Base-by-base conservation (phyloP, 2,888 invertebrate species). In the Scrobipalpa costella region DNA sequence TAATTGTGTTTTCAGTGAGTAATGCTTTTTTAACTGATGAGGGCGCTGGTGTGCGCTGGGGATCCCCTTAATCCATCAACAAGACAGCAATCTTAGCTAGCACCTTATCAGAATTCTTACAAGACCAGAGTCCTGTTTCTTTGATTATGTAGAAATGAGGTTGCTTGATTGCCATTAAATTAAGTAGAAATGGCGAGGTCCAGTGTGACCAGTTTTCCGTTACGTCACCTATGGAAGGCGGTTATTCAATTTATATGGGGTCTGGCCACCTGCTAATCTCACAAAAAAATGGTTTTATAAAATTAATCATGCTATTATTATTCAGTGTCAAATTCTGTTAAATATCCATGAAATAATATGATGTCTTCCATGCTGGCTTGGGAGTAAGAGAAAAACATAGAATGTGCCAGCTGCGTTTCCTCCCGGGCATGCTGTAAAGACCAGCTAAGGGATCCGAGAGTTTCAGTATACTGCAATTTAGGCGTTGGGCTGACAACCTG, bases 131-230 rank as follows among this genome's bases (percentile, higher is more conserved):
- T 50, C 36, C 58, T 58, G 57, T 62, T 57, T 57, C 47, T 63
- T 63, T 58, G 55, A 49, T 55, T 55, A 55, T 55, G 55, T 55
- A 55, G 55, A 55, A 55, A 55, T 55, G 34, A 55, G 55, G 27
- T 34, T 7, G 27, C 27, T n/a, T 55, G 27, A 33, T 52, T 50
- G 50, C 34, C 27, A 55, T 55, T 8, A 34, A 33, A 55, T 63
- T 49, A 50, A 58, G 49, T 58, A 27, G 58, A 63, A 58, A 63
- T 57, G 57, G 21, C 36, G 33, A 55, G 55, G 27, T 40, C 38
- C 38, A 40, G 38, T 58, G 15, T 38, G 38, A 58, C 58, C 58
- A 38, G 58, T 58, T 58, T 15, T 58, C 40, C 58, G 44, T 58
- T 58, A 55, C 55, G 34, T 55, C n/a, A 55, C 8, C 33, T n/a